Evolutionary conservation across 1,140 invertebrate species (phyloP).

Genomic region (Leucophenga varia): DNA sequence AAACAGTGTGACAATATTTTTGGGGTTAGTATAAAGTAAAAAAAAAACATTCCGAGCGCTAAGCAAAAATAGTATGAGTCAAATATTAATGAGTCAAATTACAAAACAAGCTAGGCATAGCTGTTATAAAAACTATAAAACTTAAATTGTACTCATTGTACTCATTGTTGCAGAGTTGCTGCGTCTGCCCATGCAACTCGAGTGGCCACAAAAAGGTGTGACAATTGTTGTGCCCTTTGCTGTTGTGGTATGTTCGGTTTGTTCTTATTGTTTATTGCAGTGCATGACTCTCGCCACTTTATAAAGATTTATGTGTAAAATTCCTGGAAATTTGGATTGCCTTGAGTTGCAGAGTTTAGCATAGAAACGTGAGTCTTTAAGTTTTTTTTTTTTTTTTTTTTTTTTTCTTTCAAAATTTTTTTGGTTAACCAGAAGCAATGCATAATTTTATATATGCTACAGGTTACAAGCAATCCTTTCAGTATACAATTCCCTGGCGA

Average conservation of each 20-base stretch:
- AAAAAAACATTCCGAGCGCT: not conserved
- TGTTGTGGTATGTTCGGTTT: too few relatives aligned
- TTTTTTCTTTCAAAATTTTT: constrained; percentile 2
- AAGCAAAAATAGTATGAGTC: constrained; percentile 15
- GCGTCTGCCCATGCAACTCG: too few relatives aligned
- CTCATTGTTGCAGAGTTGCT: constrained; percentile 7
- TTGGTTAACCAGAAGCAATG: constrained; percentile 32
- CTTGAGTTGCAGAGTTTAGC: too few relatives aligned
- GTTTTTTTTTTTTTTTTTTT: constrained; percentile 14
- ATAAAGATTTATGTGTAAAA: constrained; percentile 45
- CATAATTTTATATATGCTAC: too few relatives aligned
- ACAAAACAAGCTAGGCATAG: constrained; percentile 27
- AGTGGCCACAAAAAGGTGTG: constrained; percentile 51
- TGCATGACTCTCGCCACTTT: constrained; percentile 35
- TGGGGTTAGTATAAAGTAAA: too few relatives aligned
- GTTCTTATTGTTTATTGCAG: not conserved
- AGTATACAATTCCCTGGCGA: constrained; percentile 6
- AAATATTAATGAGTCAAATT: constrained; percentile 55
- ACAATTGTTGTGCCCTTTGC: constrained; percentile 37
- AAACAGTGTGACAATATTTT: too few relatives aligned
- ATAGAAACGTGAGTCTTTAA: constrained; percentile 7
- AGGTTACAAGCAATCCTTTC: constrained; percentile 18
- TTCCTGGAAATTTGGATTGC: constrained; percentile 42
- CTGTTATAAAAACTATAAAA: too few relatives aligned
- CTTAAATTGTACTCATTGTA: too few relatives aligned